Conservation (phyloP, 2,888 invertebrate genomes). For the Pyralis farinalis region DNA sequence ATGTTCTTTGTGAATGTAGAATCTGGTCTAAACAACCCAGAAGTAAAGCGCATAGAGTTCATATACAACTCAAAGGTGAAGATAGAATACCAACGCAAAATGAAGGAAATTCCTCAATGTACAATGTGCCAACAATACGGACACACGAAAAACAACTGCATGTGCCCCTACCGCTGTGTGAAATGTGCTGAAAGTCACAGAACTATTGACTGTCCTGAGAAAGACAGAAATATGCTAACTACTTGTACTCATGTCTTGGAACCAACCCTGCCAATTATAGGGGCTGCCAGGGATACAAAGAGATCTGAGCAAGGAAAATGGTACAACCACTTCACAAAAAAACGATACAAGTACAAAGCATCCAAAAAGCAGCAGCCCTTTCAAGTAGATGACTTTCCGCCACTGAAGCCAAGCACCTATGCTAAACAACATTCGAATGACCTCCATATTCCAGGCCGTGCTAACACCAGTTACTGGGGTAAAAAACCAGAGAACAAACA, state of each 20-base stretch:
- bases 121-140: slow-evolving; percentile 24
- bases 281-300: not conserved
- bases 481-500: no score
- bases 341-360: no score
- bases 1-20: slow-evolving; percentile 20
- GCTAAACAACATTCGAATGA: no score
- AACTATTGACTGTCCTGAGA: not conserved
- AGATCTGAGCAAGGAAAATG: not conserved
- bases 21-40: slow-evolving; percentile 30
- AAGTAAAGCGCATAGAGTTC: slow-evolving; percentile 12
- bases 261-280: not conserved
- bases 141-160: slow-evolving; percentile 14
- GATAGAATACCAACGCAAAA: slow-evolving; percentile 21
- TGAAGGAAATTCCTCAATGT: slow-evolving; percentile 17
- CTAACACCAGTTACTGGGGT: no score
- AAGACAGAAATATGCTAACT: not conserved
- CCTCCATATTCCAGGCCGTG: no score
- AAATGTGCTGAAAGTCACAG: slow-evolving; percentile 10
- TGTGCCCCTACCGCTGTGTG: slow-evolving; percentile 8
- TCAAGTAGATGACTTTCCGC: no score
- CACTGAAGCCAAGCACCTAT: no score
- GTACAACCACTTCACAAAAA: no score
- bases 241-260: not conserved
- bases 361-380: no score
- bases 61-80: slow-evolving; percentile 17